Evolutionary conservation across 2,888 invertebrate species (phyloP), one percentile per base, ranked within the genome.

Genomic region (Caradrina kadenii): DNA sequence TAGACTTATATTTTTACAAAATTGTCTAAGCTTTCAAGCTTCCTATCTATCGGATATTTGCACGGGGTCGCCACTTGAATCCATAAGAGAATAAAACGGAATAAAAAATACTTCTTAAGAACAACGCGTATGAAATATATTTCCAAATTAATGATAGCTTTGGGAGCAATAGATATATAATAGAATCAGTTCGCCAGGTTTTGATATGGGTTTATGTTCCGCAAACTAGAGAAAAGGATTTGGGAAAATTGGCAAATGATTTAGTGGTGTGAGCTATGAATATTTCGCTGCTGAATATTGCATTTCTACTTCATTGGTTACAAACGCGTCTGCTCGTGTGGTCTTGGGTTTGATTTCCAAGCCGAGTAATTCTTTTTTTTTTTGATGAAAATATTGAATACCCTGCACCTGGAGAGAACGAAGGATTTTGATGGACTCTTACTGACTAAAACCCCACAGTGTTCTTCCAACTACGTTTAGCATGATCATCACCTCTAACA

Each of bases 101-200:
- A 60, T 42, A 62, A 49, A 68, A 69, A 63, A 52, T 45, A 59
- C 49, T 35, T 10, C 21, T 39, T 13, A 10, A 65, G 42, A 60
- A 58, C 26, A 67, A 61, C 21, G 79, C 50, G 26, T 52, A 48
- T 67, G 55, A 21, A 79, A 65, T 59, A 74, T 69, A 39, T 65
- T 73, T 63, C 48, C 64, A 61, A 60, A 63, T 42, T 63, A 76
- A 79, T 60, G 75, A 61, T 22, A 68, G 54, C 19, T 50, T 15
- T 19, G 68, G 71, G 67, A 69, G 55, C 59, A 74, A 69, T 54
- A 76, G 70, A 64, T 59, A 62, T 68, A 67, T 71, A 65, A 80
- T 76, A 65, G 60, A 60, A 80, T 63, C 65, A 21, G 45, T 56
- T 60, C 19, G n/a, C n/a, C 26, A 59, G 69, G 42, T 22, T 68